Conservation (phyloP, 2,888 invertebrate species). For the Cetonia aurata region DNA sequence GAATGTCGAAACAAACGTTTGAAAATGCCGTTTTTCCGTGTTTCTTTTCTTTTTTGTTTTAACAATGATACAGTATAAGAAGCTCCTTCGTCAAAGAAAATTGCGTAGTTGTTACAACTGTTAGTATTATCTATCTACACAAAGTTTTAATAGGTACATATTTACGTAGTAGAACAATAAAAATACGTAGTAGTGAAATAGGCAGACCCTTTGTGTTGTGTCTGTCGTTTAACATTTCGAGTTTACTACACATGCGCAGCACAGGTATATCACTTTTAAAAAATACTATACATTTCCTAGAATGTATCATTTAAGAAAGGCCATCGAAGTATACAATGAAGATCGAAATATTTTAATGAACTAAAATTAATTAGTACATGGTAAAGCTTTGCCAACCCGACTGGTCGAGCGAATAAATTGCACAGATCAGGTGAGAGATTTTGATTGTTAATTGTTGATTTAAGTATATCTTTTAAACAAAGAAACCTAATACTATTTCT, state of each 20-base stretch:
- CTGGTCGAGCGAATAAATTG: constrained; percentile 25
- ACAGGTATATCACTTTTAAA: constrained; percentile 44
- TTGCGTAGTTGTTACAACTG: constrained; percentile 24
- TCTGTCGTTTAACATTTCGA: constrained; percentile 15
- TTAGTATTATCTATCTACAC: constrained; percentile 42
- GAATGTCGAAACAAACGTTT: constrained; percentile 17
- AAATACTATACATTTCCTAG: constrained; percentile 47
- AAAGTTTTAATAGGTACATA: constrained; percentile 38
- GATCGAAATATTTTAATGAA: background rate
- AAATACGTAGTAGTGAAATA: constrained; percentile 26
- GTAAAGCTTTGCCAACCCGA: constrained; percentile 37
- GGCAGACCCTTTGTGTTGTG: constrained; percentile 1
- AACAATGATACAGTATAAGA: constrained; percentile 27
- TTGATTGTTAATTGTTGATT: constrained; percentile 23
- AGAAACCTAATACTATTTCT: constrained; percentile 14
- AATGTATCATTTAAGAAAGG: constrained; percentile 37
- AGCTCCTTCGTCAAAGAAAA: constrained; percentile 31
- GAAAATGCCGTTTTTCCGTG: constrained; percentile 15
- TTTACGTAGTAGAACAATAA: constrained; percentile 34
- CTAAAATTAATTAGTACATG: constrained; percentile 23
- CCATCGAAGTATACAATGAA: constrained; percentile 37
- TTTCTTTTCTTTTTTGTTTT: constrained; percentile 19
- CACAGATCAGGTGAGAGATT: constrained; percentile 37
- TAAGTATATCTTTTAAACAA: constrained; percentile 24
- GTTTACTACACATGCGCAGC: constrained; percentile 34